A percentile compares a stretch with the other conserved stretches of the same genome.
phyloP scores from a whole-genome alignment of 2,797 vertebrate genomes.

The Sebastes cheni region DNA sequence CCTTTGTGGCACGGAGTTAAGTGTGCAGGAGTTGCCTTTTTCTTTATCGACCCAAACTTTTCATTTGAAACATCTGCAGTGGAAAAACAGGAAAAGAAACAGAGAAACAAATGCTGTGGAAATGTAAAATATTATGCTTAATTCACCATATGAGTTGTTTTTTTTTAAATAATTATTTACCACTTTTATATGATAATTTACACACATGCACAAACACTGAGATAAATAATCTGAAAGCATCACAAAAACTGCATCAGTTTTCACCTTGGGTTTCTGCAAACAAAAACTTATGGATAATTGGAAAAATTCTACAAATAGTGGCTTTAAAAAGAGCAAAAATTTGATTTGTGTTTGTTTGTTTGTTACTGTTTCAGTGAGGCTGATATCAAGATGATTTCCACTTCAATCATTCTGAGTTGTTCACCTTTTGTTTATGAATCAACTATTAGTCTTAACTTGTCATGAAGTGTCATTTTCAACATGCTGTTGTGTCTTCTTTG shows the following conservation, averaged over 20 bases:
- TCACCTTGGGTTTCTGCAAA: not conserved
- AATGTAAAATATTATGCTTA: not conserved
- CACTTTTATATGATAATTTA: not conserved
- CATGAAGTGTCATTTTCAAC: not conserved
- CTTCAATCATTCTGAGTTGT: not conserved
- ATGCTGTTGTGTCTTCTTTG: not conserved
- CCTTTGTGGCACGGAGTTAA: too few species aligned
- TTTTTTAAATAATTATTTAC: too few species aligned
- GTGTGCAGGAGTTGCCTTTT: too few species aligned
- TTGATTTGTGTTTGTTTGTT: not conserved
- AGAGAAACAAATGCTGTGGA: not conserved
- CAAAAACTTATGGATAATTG: not conserved
- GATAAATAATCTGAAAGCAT: not conserved
- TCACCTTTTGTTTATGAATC: slow-evolving; percentile 5
- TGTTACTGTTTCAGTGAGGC: not conserved
- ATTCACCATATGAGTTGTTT: not conserved
- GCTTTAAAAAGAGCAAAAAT: not conserved
- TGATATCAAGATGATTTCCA: not conserved
- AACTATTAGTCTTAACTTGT: slow-evolving; percentile 46
- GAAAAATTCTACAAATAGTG: slow-evolving; percentile 1
- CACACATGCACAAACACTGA: not conserved
- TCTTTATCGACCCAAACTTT: not conserved
- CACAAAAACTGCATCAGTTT: not conserved
- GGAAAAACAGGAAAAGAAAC: not conserved
- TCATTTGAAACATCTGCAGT: not conserved